Conservation (phyloP, 2,113 vertebrate species). For the Delphinus delphis region DNA sequence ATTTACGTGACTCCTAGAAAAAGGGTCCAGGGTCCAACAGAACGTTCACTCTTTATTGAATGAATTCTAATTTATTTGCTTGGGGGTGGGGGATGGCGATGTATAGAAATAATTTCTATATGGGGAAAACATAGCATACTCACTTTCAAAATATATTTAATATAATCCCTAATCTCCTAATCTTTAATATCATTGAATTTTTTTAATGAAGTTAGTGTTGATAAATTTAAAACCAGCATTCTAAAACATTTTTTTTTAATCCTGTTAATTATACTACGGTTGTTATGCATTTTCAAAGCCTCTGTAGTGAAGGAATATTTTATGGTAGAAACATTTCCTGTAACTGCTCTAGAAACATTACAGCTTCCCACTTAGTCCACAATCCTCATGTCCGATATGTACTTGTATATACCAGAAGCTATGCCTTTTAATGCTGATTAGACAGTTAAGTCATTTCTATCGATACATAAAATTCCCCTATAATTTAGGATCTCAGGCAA, state of each 20-base stretch:
- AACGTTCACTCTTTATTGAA: constrained; percentile 17
- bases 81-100: background rate
- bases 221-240: constrained; percentile 22
- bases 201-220: constrained; percentile 1
- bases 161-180: background rate
- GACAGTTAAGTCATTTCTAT: constrained; percentile 62
- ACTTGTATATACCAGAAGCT: background rate
- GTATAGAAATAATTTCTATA: constrained; percentile 27
- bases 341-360: constrained; percentile 5
- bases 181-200: background rate
- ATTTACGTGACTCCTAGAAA: constrained; percentile 27
- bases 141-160: constrained; percentile 43
- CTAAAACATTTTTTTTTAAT: background rate
- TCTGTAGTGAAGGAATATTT: constrained; percentile 39
- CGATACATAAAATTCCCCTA: constrained; percentile 52
- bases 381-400: background rate
- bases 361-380: background rate
- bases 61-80: constrained; percentile 5
- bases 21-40: background rate
- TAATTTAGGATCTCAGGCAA: constrained; percentile 65
- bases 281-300: constrained; percentile 34
- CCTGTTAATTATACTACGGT: background rate
- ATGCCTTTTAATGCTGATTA: background rate
- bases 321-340: background rate
- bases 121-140: background rate